These are phyloP conservation scores for Lottia gigantea DNA, from an alignment of 2,888 invertebrate species.

Conservation along the genomic window DNA sequence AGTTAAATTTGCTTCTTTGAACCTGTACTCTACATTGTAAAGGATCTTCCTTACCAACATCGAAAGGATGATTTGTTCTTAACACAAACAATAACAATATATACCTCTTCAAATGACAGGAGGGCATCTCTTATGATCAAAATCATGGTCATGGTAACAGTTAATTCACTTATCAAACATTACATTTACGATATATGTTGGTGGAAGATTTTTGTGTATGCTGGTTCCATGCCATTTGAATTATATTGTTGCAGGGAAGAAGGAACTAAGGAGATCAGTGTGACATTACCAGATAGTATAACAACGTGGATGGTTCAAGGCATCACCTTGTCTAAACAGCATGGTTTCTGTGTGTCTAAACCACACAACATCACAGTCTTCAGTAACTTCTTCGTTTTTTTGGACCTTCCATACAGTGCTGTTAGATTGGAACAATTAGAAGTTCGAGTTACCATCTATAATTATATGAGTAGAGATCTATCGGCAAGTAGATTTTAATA, in stretches of 20 bases:
- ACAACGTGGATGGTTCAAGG: conserved; percentile 44
- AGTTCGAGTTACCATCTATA: conserved; percentile 45
- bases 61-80: too few relatives aligned
- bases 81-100: too few relatives aligned
- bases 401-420: conserved; percentile 46
- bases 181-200: too few relatives aligned
- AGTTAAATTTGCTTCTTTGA: too few relatives aligned
- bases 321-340: conserved; percentile 36
- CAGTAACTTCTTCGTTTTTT: conserved; percentile 42
- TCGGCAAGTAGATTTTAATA: conserved; percentile 25
- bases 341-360: conserved; percentile 40
- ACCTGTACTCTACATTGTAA: too few relatives aligned
- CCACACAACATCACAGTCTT: conserved; percentile 36
- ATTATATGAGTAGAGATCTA: conserved; percentile 32
- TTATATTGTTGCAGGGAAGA: conserved; percentile 20
- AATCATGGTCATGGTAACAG: too few relatives aligned
- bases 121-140: too few relatives aligned
- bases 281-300: conserved; percentile 41
- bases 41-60: too few relatives aligned
- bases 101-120: too few relatives aligned
- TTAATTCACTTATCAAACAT: too few relatives aligned
- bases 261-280: conserved; percentile 31
- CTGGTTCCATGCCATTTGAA: too few relatives aligned
- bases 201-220: too few relatives aligned
- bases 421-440: conserved; percentile 45